Conservation (phyloP, 2,888 invertebrate species). For the Mystacides longicornis region DNA sequence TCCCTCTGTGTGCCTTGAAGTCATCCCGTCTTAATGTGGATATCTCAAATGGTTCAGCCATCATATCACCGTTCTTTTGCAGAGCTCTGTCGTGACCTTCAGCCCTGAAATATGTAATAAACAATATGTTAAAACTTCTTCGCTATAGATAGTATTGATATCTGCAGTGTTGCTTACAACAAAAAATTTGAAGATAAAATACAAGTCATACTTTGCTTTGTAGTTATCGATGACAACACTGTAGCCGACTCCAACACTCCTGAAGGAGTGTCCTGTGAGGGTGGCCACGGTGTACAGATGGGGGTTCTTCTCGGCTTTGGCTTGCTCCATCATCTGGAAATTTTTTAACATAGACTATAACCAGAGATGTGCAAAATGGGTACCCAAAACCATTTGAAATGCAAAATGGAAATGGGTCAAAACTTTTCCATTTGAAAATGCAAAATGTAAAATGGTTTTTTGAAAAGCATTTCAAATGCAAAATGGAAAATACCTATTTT, state of each 20-base stretch:
- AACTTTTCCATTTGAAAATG: too few relatives aligned
- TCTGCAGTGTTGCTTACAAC: not conserved
- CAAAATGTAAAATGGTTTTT: too few relatives aligned
- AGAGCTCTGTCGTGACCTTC: constrained; percentile 48
- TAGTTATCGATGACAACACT: constrained; percentile 75
- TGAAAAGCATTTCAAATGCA: too few relatives aligned
- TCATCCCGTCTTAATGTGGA: constrained; percentile 70
- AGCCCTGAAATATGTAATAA: constrained; percentile 27
- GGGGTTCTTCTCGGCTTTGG: constrained; percentile 62
- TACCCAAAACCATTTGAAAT: too few relatives aligned
- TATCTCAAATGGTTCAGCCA: constrained; percentile 79
- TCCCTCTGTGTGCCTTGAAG: constrained; percentile 56
- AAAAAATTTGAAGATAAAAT: not conserved
- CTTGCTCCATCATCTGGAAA: constrained; percentile 60
- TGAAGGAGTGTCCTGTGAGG: constrained; percentile 75
- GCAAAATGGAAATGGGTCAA: too few relatives aligned
- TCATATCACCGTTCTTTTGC: constrained; percentile 54
- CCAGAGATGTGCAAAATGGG: too few relatives aligned
- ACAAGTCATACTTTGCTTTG: constrained; percentile 46
- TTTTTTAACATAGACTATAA: too few relatives aligned
- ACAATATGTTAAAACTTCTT: too few relatives aligned
- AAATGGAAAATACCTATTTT: too few relatives aligned
- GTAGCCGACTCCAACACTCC: constrained; percentile 62
- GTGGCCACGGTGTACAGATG: constrained; percentile 88
- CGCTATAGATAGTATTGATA: not conserved